A percentile compares a stretch with the other conserved stretches of the same genome.
phyloP scores from a whole-genome alignment of 2,797 vertebrate genomes.

The Crenichthys baileyi region DNA sequence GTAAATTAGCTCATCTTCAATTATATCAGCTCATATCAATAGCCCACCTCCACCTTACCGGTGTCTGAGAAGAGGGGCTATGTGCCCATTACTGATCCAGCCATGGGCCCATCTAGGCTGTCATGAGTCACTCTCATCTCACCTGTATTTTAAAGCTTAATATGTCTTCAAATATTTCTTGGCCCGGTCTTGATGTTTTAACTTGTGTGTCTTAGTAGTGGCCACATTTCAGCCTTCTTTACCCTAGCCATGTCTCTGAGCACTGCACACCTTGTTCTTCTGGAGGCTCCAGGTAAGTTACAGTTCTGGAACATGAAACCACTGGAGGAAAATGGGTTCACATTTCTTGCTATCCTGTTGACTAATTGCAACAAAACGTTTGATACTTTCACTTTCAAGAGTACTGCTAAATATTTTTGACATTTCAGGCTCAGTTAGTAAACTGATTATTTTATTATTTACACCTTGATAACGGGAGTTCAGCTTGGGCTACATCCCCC shows the following conservation, averaged over 20 bases:
- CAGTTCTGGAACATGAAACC: too few species aligned
- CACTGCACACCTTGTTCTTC: too few species aligned
- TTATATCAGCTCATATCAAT: background rate
- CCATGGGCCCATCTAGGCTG: background rate
- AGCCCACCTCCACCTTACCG: too few species aligned
- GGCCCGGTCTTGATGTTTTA: background rate
- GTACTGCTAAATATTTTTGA: too few species aligned
- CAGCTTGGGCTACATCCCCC: background rate
- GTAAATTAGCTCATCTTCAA: background rate
- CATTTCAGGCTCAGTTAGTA: too few species aligned
- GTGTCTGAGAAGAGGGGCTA: too few species aligned
- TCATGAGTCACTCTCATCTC: background rate
- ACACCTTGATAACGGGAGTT: background rate
- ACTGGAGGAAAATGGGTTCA: too few species aligned
- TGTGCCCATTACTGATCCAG: background rate
- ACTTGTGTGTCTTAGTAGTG: background rate
- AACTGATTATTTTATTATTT: background rate
- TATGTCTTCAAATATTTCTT: background rate
- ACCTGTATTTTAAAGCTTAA: background rate
- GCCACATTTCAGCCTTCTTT: background rate
- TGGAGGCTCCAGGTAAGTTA: too few species aligned
- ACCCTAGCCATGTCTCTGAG: background rate
- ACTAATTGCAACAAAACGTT: too few species aligned
- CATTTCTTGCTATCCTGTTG: too few species aligned
- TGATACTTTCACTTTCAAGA: too few species aligned